A percentile compares a stretch with the other conserved stretches of the same genome.
Conservation (phyloP, 2,113 vertebrate species). For the Nematolebias whitei region DNA sequence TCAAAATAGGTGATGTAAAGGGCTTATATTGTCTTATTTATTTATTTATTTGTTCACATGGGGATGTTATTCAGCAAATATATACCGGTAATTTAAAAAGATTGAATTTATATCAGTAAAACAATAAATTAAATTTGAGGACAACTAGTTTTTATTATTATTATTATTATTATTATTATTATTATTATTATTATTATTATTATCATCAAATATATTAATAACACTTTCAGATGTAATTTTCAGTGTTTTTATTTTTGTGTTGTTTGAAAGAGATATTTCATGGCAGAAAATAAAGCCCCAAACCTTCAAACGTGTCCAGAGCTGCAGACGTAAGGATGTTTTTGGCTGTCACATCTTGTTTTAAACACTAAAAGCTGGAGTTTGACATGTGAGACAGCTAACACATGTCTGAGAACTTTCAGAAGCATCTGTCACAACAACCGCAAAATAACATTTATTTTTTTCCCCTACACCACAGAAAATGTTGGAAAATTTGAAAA, state of each 20-base stretch:
- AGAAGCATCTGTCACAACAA: background rate
- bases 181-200: no score
- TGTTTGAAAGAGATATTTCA: background rate
- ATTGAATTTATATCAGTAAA: no score
- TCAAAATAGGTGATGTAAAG: no score
- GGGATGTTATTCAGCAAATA: no score
- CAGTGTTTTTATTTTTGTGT: background rate
- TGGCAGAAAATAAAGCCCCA: background rate
- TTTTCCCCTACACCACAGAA: background rate
- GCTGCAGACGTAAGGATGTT: background rate
- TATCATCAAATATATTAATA: background rate
- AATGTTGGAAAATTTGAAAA: background rate
- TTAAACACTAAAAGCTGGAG: background rate
- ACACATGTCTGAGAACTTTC: background rate
- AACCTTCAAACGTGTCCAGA: background rate
- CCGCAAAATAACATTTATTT: background rate
- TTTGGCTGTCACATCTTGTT: background rate
- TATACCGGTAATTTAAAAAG: no score
- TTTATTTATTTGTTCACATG: no score
- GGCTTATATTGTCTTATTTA: no score
- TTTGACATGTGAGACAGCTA: slow-evolving; percentile 1
- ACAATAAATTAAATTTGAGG: no score
- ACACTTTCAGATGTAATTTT: background rate
- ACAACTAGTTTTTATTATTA: no score
- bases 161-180: no score